phyloP scores from a whole-genome alignment of 1,140 invertebrate species.

The Zaprionus capensis region DNA sequence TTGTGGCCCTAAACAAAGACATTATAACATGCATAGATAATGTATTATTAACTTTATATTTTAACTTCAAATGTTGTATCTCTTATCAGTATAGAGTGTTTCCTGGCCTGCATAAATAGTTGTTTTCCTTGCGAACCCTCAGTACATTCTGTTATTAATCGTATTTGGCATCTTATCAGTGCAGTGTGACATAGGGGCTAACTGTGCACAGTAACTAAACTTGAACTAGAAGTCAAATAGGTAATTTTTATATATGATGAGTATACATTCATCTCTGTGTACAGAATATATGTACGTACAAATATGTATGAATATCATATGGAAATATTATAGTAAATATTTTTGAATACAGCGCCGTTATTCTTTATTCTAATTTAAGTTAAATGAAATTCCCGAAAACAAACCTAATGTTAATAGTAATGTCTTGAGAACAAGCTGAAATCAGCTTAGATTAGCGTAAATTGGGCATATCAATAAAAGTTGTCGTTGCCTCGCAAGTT shows the following conservation, averaged over 20 bases:
- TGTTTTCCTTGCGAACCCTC: not conserved
- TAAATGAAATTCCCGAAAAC: not conserved
- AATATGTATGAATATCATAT: too few species aligned
- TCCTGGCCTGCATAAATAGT: not conserved
- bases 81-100: not conserved
- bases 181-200: not conserved
- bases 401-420: not conserved
- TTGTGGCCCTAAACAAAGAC: too few species aligned
- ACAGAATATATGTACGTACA: too few species aligned
- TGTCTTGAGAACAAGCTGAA: not conserved
- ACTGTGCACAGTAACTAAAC: not conserved
- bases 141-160: not conserved
- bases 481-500: not conserved
- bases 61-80: not conserved
- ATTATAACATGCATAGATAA: too few species aligned
- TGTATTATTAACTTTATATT: not conserved
- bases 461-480: constrained; percentile 3
- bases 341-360: too few species aligned
- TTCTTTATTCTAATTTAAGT: not conserved
- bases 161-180: constrained; percentile 16
- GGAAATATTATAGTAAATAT: not conserved
- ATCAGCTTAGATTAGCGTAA: constrained; percentile 6
- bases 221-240: not conserved
- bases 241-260: not conserved
- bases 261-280: too few species aligned